Evolutionary conservation across 1,140 invertebrate genomes (phyloP).

Genomic region (Diachasma alloeum): DNA sequence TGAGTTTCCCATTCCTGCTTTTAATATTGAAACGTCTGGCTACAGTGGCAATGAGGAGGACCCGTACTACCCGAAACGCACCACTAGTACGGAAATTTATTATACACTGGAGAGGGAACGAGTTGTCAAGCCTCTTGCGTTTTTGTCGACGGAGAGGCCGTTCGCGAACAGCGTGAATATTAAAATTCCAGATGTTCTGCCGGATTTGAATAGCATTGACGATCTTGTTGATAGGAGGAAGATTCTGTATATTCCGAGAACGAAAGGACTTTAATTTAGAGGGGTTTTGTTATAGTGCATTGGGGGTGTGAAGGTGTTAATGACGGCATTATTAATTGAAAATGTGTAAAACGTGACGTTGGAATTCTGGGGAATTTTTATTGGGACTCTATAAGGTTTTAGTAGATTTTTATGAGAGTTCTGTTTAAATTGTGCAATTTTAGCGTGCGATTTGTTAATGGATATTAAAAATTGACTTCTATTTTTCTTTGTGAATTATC

Average conservation of each 20-base stretch:
- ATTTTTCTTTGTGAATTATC: no score
- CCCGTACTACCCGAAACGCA: conserved; percentile 51
- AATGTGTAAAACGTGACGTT: no score
- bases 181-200: conserved; percentile 44
- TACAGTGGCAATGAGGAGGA: conserved; percentile 45
- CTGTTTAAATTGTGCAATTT: no score
- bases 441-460: no score
- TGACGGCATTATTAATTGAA: no score
- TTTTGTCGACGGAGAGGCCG: conserved; percentile 21
- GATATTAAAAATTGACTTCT: no score
- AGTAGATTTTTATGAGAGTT: no score
- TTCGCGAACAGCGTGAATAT: conserved; percentile 31
- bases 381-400: no score
- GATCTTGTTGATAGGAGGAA: conserved; percentile 55
- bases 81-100: conserved; percentile 45
- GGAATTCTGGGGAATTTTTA: no score
- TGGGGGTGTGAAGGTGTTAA: no score
- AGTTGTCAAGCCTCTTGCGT: conserved; percentile 20
- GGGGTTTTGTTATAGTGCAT: neutral
- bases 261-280: conserved; percentile 21
- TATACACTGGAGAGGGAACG: conserved; percentile 37
- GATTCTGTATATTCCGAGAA: conserved; percentile 48
- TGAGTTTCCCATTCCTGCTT: conserved; percentile 42
- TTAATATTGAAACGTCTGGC: conserved; percentile 39
- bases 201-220: conserved; percentile 51